Conservation (phyloP, 2,113 vertebrate species). For the Clarias macrocephalus region DNA sequence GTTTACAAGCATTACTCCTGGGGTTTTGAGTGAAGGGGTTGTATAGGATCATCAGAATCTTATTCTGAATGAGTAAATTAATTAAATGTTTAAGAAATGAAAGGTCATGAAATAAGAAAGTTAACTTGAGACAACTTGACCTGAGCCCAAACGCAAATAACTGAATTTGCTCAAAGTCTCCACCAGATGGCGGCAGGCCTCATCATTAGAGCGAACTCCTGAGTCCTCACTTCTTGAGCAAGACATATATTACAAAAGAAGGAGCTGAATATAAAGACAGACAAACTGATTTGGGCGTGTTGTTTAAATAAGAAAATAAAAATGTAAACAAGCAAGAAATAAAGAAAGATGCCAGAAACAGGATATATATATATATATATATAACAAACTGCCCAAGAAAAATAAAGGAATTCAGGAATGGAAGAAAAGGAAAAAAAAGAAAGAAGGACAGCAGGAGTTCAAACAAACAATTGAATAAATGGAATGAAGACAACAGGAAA, state of each 20-base stretch:
- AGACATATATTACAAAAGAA: background rate
- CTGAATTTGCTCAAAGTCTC: background rate
- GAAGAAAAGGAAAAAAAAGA: background rate
- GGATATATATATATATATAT: background rate
- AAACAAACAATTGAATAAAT: background rate
- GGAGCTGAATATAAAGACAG: background rate
- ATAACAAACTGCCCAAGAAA: background rate
- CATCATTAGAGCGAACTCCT: background rate
- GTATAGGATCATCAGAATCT: background rate
- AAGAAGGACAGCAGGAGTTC: too few relatives aligned
- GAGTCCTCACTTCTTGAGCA: background rate
- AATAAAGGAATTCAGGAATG: background rate
- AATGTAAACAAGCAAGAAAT: background rate
- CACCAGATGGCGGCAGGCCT: conserved; percentile 39
- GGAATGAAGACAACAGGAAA: too few relatives aligned
- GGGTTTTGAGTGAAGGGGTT: background rate
- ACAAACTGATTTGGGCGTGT: background rate
- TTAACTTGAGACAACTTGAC: background rate
- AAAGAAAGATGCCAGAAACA: too few relatives aligned
- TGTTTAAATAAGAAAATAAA: background rate
- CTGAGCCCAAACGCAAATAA: background rate
- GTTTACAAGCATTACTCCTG: background rate
- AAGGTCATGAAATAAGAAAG: too few relatives aligned
- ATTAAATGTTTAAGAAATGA: background rate
- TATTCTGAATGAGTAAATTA: too few relatives aligned